Conservation (phyloP, 2,113 vertebrate genomes). For the Corythoichthys haematopterus region DNA sequence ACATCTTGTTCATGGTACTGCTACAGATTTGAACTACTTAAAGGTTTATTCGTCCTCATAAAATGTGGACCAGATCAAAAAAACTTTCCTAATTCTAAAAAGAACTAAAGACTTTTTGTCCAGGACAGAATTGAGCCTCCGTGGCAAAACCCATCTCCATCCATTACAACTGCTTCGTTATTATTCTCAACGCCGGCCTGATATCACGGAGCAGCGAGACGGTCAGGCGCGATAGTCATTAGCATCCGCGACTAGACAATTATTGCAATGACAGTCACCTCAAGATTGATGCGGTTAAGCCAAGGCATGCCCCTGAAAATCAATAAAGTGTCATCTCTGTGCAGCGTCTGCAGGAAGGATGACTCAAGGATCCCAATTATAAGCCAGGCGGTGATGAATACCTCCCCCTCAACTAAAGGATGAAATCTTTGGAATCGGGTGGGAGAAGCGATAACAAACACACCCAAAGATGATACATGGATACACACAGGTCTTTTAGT, state of each 20-base stretch:
- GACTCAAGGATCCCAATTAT: constrained; percentile 66
- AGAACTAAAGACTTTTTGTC: constrained; percentile 19
- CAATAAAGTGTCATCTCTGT: constrained; percentile 64
- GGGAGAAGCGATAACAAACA: constrained; percentile 39
- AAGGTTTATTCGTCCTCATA: too few species aligned
- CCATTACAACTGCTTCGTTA: constrained; percentile 27
- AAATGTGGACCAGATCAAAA: too few species aligned
- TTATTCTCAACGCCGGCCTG: constrained; percentile 38
- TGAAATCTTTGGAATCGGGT: constrained; percentile 50
- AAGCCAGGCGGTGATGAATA: constrained; percentile 52
- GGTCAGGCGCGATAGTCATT: constrained; percentile 56
- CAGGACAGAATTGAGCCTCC: constrained; percentile 9
- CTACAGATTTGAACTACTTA: too few species aligned
- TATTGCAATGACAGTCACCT: constrained; percentile 53
- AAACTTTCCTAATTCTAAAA: too few species aligned
- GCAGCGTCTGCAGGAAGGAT: constrained; percentile 61
- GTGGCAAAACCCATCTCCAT: constrained; percentile 16
- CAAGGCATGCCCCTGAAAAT: constrained; percentile 55
- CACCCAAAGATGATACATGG: background rate
- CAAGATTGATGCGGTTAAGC: constrained; percentile 59
- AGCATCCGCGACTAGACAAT: constrained; percentile 49
- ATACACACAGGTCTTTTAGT: background rate
- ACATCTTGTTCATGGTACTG: too few species aligned
- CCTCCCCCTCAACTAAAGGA: constrained; percentile 44
- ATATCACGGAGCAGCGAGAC: constrained; percentile 31